Percentiles rank a stretch among this genome's conserved stretches.
phyloP scores from a whole-genome alignment of 2,113 vertebrate species.

The Ciconia boyciana region DNA sequence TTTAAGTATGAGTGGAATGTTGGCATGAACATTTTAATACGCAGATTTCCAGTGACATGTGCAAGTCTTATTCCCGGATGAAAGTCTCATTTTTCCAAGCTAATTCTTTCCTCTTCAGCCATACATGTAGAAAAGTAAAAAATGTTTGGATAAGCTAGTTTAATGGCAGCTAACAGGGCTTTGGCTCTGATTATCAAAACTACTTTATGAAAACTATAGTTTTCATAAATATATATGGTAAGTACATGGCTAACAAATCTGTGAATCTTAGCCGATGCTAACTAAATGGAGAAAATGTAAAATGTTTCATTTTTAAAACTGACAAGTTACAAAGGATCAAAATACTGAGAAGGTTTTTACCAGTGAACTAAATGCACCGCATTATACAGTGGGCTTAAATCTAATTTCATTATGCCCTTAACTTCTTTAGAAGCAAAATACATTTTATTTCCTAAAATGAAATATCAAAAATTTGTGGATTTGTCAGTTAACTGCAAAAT shows the following conservation, averaged over 20 bases:
- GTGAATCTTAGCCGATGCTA: background rate
- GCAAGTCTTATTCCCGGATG: background rate
- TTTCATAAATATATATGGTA: conserved; percentile 18
- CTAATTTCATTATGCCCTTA: background rate
- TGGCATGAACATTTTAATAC: conserved; percentile 23
- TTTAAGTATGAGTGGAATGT: conserved; percentile 11
- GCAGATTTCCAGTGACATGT: background rate
- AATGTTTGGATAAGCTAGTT: conserved; percentile 3
- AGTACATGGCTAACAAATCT: background rate
- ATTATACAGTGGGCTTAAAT: background rate
- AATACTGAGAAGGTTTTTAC: conserved; percentile 11
- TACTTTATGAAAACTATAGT: background rate
- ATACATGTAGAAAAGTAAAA: background rate
- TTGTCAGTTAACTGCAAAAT: background rate
- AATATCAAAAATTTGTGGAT: background rate
- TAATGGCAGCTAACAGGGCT: background rate
- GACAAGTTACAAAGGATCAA: background rate
- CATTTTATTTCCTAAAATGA: background rate
- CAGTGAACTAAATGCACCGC: background rate
- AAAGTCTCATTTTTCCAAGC: conserved; percentile 8
- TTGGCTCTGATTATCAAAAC: conserved; percentile 15
- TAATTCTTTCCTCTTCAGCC: conserved; percentile 19
- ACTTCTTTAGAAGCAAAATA: background rate
- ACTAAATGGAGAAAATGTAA: conserved; percentile 12
- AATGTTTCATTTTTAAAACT: background rate